A percentile compares a stretch with the other conserved stretches of the same genome.
These are phyloP conservation scores for Xenopus borealis DNA, from an alignment of 2,113 vertebrate genomes.

Conservation along the genomic window DNA sequence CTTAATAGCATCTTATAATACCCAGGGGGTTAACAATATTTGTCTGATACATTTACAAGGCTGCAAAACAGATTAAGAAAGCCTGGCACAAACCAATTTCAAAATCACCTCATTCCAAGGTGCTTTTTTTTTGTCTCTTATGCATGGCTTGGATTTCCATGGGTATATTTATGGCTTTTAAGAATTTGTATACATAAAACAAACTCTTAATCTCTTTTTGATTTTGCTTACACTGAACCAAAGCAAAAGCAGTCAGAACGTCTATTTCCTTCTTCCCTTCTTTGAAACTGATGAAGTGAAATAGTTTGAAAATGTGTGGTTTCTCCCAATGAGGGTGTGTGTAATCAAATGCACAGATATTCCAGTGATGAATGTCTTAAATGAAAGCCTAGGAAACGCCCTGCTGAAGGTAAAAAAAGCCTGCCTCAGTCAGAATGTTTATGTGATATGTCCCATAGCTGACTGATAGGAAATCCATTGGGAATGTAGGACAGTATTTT, in stretches of 20 bases:
- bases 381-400: conserved; percentile 18
- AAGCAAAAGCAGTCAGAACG: neutral
- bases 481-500: conserved; percentile 34
- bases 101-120: too few species aligned
- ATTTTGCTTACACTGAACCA: conserved; percentile 27
- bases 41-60: too few species aligned
- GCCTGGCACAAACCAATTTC: too few species aligned
- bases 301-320: conserved; percentile 34
- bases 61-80: too few species aligned
- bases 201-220: conserved; percentile 34
- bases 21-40: too few species aligned
- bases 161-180: conserved; percentile 32
- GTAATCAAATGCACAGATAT: conserved; percentile 42
- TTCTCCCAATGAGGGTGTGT: conserved; percentile 32
- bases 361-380: conserved; percentile 31
- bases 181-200: conserved; percentile 17
- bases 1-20: too few species aligned
- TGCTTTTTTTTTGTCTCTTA: conserved; percentile 15
- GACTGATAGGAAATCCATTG: neutral
- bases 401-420: conserved; percentile 33
- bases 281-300: conserved; percentile 38
- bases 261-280: conserved; percentile 41
- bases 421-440: conserved; percentile 13
- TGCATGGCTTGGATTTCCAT: conserved; percentile 29
- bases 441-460: conserved; percentile 15